These are phyloP conservation scores for Acanthosepion pharaonis DNA, from an alignment of 2,888 invertebrate species.

Conservation along the genomic window DNA sequence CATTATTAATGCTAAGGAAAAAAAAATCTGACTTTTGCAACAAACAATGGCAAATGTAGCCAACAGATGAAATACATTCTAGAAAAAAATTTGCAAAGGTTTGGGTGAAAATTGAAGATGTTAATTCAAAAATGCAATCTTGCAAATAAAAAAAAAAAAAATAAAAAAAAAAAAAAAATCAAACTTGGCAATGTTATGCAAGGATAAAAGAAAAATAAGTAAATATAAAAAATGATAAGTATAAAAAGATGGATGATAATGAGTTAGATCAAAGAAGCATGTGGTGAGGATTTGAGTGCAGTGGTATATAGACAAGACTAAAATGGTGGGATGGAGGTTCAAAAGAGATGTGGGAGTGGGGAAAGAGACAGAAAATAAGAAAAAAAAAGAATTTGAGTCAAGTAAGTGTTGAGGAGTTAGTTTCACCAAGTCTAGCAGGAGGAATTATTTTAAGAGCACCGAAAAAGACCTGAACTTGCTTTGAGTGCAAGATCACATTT, in stretches of 20 bases:
- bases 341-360: neutral
- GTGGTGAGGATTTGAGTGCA: neutral
- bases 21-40: neutral
- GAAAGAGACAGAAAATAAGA: neutral
- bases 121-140: slow-evolving; percentile 3
- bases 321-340: neutral
- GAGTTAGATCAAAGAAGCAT: too few species aligned
- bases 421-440: neutral
- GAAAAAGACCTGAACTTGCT: too few species aligned
- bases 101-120: neutral
- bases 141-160: neutral
- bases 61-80: neutral
- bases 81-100: neutral
- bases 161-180: neutral
- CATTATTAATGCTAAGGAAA: too few species aligned
- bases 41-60: neutral
- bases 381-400: neutral
- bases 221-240: neutral
- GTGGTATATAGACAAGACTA: neutral
- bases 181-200: neutral
- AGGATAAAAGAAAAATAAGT: neutral
- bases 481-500: too few species aligned
- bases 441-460: too few species aligned
- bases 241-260: neutral
- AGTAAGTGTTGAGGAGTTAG: neutral